Conservation (phyloP, 2,113 vertebrate genomes). For the Perccottus glenii region DNA sequence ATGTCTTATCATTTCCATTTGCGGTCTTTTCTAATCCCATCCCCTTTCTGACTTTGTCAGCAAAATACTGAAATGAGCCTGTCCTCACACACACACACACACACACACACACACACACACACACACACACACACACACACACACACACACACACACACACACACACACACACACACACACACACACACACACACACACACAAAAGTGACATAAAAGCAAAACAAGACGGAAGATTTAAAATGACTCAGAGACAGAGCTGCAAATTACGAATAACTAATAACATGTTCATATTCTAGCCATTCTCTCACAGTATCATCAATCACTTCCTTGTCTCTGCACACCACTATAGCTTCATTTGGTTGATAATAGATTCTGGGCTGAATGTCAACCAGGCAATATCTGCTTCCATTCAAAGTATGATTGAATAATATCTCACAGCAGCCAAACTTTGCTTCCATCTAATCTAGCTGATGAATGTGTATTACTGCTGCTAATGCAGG, state of each 20-base stretch:
- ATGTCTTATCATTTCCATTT: conserved; percentile 33
- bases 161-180: not conserved
- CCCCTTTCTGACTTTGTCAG: conserved; percentile 50
- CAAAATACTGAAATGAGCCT: conserved; percentile 37
- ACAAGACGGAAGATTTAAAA: conserved; percentile 27
- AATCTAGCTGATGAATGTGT: conserved; percentile 26
- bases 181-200: not conserved
- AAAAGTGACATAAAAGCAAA: not conserved
- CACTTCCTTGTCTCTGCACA: conserved; percentile 20
- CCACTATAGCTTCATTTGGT: conserved; percentile 43
- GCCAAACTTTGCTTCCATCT: conserved; percentile 8
- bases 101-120: not conserved
- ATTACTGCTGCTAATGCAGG: not conserved
- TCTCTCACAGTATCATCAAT: conserved; percentile 44
- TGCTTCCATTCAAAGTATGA: conserved; percentile 49
- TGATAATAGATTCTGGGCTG: conserved; percentile 54
- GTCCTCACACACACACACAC: not conserved
- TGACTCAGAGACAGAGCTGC: conserved; percentile 22
- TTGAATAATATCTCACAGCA: conserved; percentile 41
- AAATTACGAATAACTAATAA: conserved; percentile 53
- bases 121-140: conserved; percentile 1
- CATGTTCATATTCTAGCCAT: conserved; percentile 22
- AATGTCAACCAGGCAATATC: conserved; percentile 35
- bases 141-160: not conserved
- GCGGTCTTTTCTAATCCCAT: conserved; percentile 24